These are phyloP conservation scores for Hoplodrina ambigua DNA, from an alignment of 2,888 invertebrate genomes.

Conservation along the genomic window DNA sequence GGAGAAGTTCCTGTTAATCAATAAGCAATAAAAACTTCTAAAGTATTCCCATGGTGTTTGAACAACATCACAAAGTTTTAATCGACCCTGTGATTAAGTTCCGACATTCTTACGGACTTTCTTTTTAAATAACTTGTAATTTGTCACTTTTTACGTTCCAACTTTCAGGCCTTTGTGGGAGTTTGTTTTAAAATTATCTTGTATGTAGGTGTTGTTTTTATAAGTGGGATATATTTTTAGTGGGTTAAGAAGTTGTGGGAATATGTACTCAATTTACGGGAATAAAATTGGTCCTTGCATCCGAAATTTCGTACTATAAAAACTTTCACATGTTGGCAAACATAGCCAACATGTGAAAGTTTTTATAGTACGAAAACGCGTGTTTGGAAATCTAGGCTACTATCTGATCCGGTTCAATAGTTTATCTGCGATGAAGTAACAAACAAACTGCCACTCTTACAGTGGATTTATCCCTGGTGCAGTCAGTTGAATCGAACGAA, in stretches of 20 bases:
- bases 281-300: background rate
- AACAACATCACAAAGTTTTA: conserved; percentile 61
- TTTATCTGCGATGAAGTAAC: background rate
- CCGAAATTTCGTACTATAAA: background rate
- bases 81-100: conserved; percentile 63
- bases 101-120: conserved; percentile 49
- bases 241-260: background rate
- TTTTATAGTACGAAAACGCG: too few species aligned
- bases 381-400: too few species aligned
- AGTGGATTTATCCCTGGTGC: conserved; percentile 21
- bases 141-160: conserved; percentile 63
- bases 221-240: background rate
- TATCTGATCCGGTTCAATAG: background rate
- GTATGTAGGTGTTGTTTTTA: conserved; percentile 24
- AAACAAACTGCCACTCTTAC: background rate
- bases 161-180: conserved; percentile 38
- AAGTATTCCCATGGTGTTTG: conserved; percentile 56
- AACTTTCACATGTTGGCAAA: background rate
- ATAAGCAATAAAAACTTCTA: conserved; percentile 58
- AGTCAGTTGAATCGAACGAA: conserved; percentile 31
- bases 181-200: conserved; percentile 43
- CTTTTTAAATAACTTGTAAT: conserved; percentile 61
- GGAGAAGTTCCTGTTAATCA: conserved; percentile 53
- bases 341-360: too few species aligned
- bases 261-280: background rate